These are phyloP conservation scores for Mechanitis mazaeus DNA, from an alignment of 2,888 invertebrate species.

Conservation along the genomic window DNA sequence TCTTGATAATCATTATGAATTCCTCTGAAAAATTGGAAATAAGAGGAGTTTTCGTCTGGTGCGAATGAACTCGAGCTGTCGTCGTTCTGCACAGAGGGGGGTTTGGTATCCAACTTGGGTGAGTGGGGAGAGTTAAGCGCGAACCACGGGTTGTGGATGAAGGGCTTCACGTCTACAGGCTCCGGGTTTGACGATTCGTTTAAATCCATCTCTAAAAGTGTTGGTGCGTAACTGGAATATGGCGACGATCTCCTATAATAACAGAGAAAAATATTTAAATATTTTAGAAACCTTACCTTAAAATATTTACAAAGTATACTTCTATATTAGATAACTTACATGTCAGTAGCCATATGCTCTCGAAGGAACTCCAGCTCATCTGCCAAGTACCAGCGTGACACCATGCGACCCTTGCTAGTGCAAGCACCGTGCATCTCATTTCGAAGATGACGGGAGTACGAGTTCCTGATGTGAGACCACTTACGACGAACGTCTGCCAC, in stretches of 20 bases:
- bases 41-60: conserved; percentile 57
- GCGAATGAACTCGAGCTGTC: conserved; percentile 49
- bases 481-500: conserved; percentile 68
- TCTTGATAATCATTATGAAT: conserved; percentile 59
- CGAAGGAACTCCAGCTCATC: conserved; percentile 67
- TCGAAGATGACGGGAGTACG: conserved; percentile 69
- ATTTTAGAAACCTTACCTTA: too few relatives aligned
- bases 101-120: conserved; percentile 22
- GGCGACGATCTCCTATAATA: conserved; percentile 43
- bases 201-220: conserved; percentile 40
- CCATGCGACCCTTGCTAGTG: conserved; percentile 64
- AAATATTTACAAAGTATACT: too few relatives aligned
- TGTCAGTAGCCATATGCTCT: conserved; percentile 70
- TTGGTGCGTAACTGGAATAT: conserved; percentile 41
- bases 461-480: conserved; percentile 72
- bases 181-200: conserved; percentile 26
- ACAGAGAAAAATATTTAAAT: neutral
- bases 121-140: conserved; percentile 22
- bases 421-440: conserved; percentile 68
- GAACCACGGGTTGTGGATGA: conserved; percentile 39
- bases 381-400: conserved; percentile 67
- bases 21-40: conserved; percentile 66
- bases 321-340: conserved; percentile 40
- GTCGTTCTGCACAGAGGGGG: conserved; percentile 32
- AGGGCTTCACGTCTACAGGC: conserved; percentile 39